Percentiles rank a stretch among this genome's conserved stretches.
Evolutionary conservation across 2,888 invertebrate genomes (phyloP).

Genomic region (Siphonodentalium dalli): DNA sequence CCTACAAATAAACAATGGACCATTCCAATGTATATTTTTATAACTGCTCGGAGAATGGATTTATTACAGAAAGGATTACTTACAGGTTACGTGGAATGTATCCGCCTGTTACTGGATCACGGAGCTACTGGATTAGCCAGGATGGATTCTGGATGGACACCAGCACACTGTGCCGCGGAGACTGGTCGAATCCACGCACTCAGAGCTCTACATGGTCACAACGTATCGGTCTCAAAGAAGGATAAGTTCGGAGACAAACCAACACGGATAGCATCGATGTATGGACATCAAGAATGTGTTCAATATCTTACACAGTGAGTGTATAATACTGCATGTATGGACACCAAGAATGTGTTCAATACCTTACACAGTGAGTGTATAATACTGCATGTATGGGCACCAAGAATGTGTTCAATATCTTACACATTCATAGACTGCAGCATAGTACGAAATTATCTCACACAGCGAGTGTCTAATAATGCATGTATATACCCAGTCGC

Average conservation of each 20-base stretch:
- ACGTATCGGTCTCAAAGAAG: constrained; percentile 42
- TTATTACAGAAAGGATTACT: too few relatives aligned
- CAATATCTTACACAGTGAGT: constrained; percentile 52
- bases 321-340: too few relatives aligned
- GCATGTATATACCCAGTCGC: too few relatives aligned
- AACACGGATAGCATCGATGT: constrained; percentile 46
- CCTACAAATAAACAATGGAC: too few relatives aligned
- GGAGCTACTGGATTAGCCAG: constrained; percentile 51
- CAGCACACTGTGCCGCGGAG: constrained; percentile 61
- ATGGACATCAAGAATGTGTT: constrained; percentile 54
- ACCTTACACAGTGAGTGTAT: constrained; percentile 51
- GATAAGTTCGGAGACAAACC: constrained; percentile 59
- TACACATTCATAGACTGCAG: too few relatives aligned
- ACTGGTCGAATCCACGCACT: constrained; percentile 50
- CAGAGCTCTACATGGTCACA: constrained; percentile 49
- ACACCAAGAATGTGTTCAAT: constrained; percentile 51
- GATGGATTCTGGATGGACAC: constrained; percentile 57
- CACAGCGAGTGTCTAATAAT: constrained; percentile 55
- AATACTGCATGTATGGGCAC: constrained; percentile 57
- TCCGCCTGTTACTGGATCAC: constrained; percentile 53
- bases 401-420: constrained; percentile 52
- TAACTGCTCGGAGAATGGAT: too few relatives aligned
- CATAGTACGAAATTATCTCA: too few relatives aligned
- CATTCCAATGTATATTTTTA: too few relatives aligned
- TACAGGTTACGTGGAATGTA: constrained; percentile 58